Conservation (phyloP, 2,797 vertebrate genomes). For the Characodon lateralis region DNA sequence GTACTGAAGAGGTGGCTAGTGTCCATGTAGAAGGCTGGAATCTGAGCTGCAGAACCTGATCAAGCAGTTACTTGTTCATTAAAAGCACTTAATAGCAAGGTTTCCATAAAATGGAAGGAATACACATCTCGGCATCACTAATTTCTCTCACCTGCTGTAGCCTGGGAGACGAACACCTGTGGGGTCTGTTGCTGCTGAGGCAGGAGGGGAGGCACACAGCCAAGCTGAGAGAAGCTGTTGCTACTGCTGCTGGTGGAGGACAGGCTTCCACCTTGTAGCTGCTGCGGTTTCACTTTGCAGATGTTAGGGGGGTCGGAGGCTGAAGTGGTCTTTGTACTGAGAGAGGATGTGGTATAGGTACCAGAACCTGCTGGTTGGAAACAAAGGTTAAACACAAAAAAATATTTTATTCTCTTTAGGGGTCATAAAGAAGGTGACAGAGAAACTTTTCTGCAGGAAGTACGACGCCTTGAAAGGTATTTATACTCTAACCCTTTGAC, state of each 20-base stretch:
- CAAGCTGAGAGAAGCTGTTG: conserved; percentile 93
- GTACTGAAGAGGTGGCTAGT: conserved; percentile 95
- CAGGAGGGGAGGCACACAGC: conserved; percentile 93
- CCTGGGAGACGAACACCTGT: conserved; percentile 98
- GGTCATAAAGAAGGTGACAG: background rate
- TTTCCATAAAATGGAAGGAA: background rate
- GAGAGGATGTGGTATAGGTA: conserved; percentile 96
- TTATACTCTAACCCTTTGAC: too few species aligned
- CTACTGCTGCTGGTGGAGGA: conserved; percentile 77
- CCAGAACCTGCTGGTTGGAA: conserved; percentile 83
- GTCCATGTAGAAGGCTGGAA: conserved; percentile 98
- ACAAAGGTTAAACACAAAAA: too few species aligned
- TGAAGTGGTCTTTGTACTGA: conserved; percentile 95
- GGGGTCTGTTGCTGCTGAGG: conserved; percentile 95
- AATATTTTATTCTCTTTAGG: background rate
- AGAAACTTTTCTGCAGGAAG: background rate
- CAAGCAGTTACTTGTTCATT: background rate
- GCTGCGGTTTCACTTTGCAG: conserved; percentile 98
- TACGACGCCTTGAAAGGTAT: too few species aligned
- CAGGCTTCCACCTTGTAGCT: conserved; percentile 90
- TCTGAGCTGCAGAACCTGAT: conserved; percentile 89
- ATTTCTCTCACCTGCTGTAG: conserved; percentile 90
- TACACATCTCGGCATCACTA: too few species aligned
- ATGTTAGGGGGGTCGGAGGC: conserved; percentile 98
- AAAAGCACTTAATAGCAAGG: background rate